A percentile compares a stretch with the other conserved stretches of the same genome.
Conservation (phyloP, 2,113 vertebrate species). For the Bothrops jararaca region DNA sequence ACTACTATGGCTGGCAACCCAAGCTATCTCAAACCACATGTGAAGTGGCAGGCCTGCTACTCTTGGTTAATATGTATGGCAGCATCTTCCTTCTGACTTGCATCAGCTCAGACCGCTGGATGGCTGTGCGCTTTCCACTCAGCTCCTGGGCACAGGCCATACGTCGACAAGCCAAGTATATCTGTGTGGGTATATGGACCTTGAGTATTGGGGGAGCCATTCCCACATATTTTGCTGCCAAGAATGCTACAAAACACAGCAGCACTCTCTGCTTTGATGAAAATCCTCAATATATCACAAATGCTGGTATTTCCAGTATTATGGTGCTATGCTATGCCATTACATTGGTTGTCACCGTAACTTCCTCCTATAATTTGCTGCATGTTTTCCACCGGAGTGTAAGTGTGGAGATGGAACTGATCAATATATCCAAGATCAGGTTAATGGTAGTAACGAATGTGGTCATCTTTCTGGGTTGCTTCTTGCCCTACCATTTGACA, state of each 20-base stretch:
- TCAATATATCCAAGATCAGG: constrained; percentile 64
- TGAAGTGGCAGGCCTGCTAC: constrained; percentile 38
- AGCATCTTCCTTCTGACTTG: constrained; percentile 73
- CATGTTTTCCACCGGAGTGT: constrained; percentile 56
- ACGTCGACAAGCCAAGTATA: constrained; percentile 46
- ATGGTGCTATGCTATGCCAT: constrained; percentile 61
- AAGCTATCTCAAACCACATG: background rate
- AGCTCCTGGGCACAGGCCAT: background rate
- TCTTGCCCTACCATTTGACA: constrained; percentile 69
- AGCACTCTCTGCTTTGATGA: constrained; percentile 42
- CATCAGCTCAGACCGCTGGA: constrained; percentile 64
- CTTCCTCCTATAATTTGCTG: constrained; percentile 65
- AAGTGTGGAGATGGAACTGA: constrained; percentile 55
- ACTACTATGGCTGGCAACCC: constrained; percentile 34
- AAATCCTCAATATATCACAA: constrained; percentile 40
- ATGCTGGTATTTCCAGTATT: constrained; percentile 20
- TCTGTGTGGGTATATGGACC: constrained; percentile 46
- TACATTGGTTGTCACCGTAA: constrained; percentile 60
- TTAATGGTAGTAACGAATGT: constrained; percentile 65
- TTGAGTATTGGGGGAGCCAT: constrained; percentile 60
- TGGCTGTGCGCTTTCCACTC: constrained; percentile 9
- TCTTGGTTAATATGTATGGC: constrained; percentile 75
- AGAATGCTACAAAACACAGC: fast-evolving
- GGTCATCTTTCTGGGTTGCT: constrained; percentile 69
- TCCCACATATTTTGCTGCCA: constrained; percentile 28